Evolutionary conservation across 37 sponge, comb jelly and placozoan species (phyloP).

Genomic region (Cladorhizidae sp.): DNA sequence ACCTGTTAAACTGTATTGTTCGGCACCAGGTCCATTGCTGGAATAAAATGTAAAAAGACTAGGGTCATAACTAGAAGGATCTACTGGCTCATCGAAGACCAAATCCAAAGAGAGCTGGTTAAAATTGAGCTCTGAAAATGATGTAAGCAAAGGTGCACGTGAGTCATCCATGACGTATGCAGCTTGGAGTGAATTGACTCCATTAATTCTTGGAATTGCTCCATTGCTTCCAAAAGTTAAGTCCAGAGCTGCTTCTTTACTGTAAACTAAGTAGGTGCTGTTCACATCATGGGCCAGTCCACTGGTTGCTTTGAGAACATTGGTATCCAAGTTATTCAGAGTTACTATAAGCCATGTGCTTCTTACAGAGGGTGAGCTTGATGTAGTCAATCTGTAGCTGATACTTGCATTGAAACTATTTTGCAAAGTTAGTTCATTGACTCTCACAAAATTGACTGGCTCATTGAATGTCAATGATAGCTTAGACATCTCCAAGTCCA

Average conservation of each 20-base stretch:
- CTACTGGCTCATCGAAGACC: conserved; percentile 81
- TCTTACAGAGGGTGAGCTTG: conserved; percentile 1
- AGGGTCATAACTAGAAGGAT: conserved; percentile 62
- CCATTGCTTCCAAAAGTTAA: conserved; percentile 21
- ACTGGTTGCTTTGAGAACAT: conserved; percentile 60
- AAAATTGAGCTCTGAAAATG: conserved; percentile 72
- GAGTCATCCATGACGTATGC: conserved; percentile 61
- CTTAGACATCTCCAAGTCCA: conserved; percentile 66
- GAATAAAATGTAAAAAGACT: conserved; percentile 59
- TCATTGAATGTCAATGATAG: conserved; percentile 81
- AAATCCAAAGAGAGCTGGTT: conserved; percentile 61
- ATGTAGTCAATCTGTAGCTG: conserved; percentile 53
- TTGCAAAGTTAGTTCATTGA: conserved; percentile 62
- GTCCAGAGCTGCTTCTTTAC: conserved; percentile 38
- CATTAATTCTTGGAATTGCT: conserved; percentile 54
- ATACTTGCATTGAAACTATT: conserved; percentile 64
- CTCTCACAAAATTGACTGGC: conserved; percentile 35
- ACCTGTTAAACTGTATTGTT: conserved; percentile 64
- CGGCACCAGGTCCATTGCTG: conserved; percentile 12
- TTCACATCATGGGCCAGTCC: conserved; percentile 66
- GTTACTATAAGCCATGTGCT: conserved; percentile 26
- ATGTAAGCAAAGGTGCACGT: conserved; percentile 43
- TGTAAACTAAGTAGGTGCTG: conserved; percentile 74
- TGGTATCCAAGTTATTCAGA: conserved; percentile 56
- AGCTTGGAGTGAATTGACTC: conserved; percentile 79